phyloP scores from a whole-genome alignment of 2,113 vertebrate genomes.

The Orthonyx spaldingii region DNA sequence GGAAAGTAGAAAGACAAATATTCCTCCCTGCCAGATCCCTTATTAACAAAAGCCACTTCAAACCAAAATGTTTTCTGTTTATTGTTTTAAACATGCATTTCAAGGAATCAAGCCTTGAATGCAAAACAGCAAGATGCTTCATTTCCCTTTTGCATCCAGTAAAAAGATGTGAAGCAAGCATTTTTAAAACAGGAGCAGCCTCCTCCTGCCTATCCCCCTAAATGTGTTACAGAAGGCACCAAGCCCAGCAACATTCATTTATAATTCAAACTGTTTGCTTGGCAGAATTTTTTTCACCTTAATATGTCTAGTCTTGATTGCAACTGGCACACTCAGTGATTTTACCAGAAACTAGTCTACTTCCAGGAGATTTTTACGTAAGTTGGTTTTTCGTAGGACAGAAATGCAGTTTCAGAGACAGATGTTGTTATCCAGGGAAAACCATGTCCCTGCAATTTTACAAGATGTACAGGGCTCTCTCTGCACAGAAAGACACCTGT shows the following conservation, averaged over 20 bases:
- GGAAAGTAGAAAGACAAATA: not conserved
- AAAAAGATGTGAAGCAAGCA: not conserved
- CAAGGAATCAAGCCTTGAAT: not conserved
- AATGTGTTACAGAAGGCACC: not conserved
- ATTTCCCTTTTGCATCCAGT: not conserved
- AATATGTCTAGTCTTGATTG: not conserved
- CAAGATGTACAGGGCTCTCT: not conserved
- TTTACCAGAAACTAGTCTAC: not conserved
- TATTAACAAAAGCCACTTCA: conserved; percentile 18
- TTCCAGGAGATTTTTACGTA: not conserved
- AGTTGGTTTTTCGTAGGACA: not conserved
- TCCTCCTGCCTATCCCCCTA: not conserved
- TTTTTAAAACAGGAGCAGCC: not conserved
- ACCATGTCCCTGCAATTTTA: not conserved
- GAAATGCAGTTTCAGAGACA: not conserved
- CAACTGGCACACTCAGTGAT: not conserved
- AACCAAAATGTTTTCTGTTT: not conserved
- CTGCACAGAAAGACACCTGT: not conserved
- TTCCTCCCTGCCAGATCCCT: not conserved
- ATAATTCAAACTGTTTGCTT: conserved; percentile 25
- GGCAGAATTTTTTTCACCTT: conserved; percentile 3
- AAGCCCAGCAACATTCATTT: not conserved
- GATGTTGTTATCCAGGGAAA: not conserved
- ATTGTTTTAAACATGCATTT: not conserved
- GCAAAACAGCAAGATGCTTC: not conserved